These are phyloP conservation scores for Drosophila conformis DNA, from an alignment of 2,888 invertebrate species.

Conservation along the genomic window DNA sequence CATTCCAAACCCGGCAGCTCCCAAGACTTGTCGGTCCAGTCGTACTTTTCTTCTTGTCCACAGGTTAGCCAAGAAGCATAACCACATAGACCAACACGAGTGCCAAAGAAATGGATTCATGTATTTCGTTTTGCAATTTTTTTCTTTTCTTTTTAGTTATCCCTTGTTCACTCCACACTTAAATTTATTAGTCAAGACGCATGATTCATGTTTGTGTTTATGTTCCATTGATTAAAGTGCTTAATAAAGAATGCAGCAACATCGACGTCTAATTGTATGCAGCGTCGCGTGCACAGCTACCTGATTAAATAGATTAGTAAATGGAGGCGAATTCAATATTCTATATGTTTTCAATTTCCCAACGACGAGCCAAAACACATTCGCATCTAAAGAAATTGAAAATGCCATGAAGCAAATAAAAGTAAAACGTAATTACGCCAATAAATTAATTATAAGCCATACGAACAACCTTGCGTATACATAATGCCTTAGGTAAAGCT, in stretches of 20 bases:
- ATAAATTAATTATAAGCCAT: slow-evolving; percentile 80
- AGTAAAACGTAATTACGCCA: slow-evolving; percentile 80
- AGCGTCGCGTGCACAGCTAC: slow-evolving; percentile 52
- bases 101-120: slow-evolving; percentile 45
- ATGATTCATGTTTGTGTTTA: slow-evolving; percentile 64
- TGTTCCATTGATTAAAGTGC: slow-evolving; percentile 65
- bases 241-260: slow-evolving; percentile 69
- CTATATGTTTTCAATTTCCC: slow-evolving; percentile 77
- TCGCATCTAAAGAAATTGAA: slow-evolving; percentile 62
- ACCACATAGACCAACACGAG: slow-evolving; percentile 48
- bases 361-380: slow-evolving; percentile 22
- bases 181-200: slow-evolving; percentile 72
- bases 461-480: slow-evolving; percentile 56
- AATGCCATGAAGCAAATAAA: slow-evolving; percentile 70
- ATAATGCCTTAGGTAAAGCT: slow-evolving; percentile 57
- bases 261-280: slow-evolving; percentile 60
- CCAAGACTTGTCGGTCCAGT: slow-evolving; percentile 30
- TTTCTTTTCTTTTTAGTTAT: slow-evolving; percentile 33
- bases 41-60: slow-evolving; percentile 30
- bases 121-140: slow-evolving; percentile 32
- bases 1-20: slow-evolving; percentile 46
- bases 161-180: slow-evolving; percentile 39
- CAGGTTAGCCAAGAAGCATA: slow-evolving; percentile 58
- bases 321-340: slow-evolving; percentile 60
- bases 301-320: slow-evolving; percentile 54